Evolutionary conservation across 1,140 invertebrate genomes (phyloP).

Genomic region (Drosophila dunni): DNA sequence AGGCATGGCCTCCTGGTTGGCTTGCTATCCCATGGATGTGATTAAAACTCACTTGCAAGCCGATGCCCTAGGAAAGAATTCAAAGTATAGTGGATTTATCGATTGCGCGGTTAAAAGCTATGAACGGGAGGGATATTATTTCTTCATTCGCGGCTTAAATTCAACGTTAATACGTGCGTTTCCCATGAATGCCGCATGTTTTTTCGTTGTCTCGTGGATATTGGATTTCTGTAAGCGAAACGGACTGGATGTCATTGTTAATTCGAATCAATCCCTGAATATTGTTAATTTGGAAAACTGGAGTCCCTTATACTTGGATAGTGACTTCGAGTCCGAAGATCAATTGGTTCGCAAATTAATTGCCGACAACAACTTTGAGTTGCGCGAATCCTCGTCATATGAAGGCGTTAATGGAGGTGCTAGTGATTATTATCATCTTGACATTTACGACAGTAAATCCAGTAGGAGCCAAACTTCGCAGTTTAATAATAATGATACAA

Average conservation of each 20-base stretch:
- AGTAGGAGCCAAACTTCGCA: slow-evolving; percentile 4
- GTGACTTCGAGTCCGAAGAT: slow-evolving; percentile 31
- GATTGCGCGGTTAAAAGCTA: slow-evolving; percentile 91
- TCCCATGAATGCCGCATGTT: slow-evolving; percentile 96
- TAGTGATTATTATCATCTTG: slow-evolving; percentile 28
- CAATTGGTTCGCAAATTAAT: slow-evolving; percentile 63
- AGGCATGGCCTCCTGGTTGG: slow-evolving; percentile 93
- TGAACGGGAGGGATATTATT: slow-evolving; percentile 88
- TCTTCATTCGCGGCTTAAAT: slow-evolving; percentile 89
- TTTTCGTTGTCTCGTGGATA: slow-evolving; percentile 93
- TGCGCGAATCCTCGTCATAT: slow-evolving; percentile 4
- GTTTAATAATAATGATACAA: slow-evolving; percentile 14
- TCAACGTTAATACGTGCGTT: slow-evolving; percentile 94
- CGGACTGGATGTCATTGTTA: slow-evolving; percentile 51
- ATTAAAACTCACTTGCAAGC: slow-evolving; percentile 95
- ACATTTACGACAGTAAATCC: slow-evolving; percentile 22
- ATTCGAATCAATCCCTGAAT: slow-evolving; percentile 42
- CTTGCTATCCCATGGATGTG: slow-evolving; percentile 95
- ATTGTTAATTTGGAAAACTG: slow-evolving; percentile 62
- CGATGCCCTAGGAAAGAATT: slow-evolving; percentile 86
- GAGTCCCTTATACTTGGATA: slow-evolving; percentile 24
- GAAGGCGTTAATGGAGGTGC: not conserved
- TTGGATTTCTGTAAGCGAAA: slow-evolving; percentile 77
- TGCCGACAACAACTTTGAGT: slow-evolving; percentile 29
- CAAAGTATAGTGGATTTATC: slow-evolving; percentile 88